phyloP scores from a whole-genome alignment of 2,888 invertebrate species.

The Zele albiditarsus region DNA sequence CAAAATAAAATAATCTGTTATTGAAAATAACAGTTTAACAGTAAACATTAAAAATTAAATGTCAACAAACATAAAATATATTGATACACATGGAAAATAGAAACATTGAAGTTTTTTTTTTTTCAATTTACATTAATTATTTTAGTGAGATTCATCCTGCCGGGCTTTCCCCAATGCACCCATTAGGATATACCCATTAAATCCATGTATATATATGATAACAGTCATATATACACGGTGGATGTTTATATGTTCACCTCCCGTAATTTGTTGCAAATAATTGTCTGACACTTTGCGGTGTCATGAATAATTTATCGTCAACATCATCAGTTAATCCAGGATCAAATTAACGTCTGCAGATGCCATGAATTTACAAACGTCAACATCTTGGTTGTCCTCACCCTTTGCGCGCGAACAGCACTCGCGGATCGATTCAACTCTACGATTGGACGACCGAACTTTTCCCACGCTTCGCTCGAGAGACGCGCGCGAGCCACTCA shows the following conservation, averaged over 20 bases:
- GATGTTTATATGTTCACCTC: neutral
- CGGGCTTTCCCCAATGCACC: too few species aligned
- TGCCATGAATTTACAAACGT: neutral
- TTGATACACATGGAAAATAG: too few species aligned
- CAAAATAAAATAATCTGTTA: too few species aligned
- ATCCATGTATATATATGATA: too few species aligned
- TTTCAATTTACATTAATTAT: too few species aligned
- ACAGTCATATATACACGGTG: too few species aligned
- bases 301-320: neutral
- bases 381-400: constrained; percentile 32
- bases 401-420: constrained; percentile 36
- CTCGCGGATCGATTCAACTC: constrained; percentile 34
- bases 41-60: too few species aligned
- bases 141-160: too few species aligned
- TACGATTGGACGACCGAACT: neutral
- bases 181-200: too few species aligned
- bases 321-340: neutral
- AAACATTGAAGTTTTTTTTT: too few species aligned
- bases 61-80: too few species aligned
- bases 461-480: constrained; percentile 14
- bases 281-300: neutral
- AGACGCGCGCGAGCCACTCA: constrained; percentile 15
- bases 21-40: too few species aligned
- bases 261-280: neutral
- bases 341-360: neutral